Conservation (phyloP, 1,140 invertebrate species). For the Calliphora vicina region DNA sequence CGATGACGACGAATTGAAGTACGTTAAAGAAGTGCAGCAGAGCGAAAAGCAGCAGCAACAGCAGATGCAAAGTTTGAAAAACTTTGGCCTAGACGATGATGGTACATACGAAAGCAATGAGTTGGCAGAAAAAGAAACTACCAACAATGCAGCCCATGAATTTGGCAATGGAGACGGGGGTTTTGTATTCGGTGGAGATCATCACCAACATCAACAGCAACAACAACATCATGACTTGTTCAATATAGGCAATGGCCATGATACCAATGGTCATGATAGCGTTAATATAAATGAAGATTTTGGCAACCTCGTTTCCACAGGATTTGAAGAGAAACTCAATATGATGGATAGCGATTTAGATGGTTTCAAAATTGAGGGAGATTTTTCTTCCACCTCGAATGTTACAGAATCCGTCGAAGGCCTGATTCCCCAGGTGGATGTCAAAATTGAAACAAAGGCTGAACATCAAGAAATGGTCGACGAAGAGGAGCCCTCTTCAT, state of each 20-base stretch:
- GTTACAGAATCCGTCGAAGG: constrained; percentile 49
- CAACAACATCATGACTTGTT: background rate
- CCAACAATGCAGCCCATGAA: constrained; percentile 32
- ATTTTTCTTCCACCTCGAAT: constrained; percentile 58
- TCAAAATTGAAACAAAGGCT: constrained; percentile 35
- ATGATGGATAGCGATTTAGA: constrained; percentile 50
- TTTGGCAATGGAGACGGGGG: constrained; percentile 41
- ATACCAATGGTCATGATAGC: background rate
- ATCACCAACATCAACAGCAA: background rate
- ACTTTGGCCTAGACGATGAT: constrained; percentile 36
- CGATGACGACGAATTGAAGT: constrained; percentile 58
- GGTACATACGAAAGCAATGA: constrained; percentile 25
- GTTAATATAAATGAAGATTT: constrained; percentile 34
- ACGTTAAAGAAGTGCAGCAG: constrained; percentile 60
- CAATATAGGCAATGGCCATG: background rate
- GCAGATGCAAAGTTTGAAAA: constrained; percentile 31
- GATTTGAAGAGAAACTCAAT: background rate
- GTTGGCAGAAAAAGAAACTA: constrained; percentile 36
- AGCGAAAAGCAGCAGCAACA: constrained; percentile 55
- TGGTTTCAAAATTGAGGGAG: constrained; percentile 55
- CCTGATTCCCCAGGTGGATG: constrained; percentile 39
- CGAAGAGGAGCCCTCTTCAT: constrained; percentile 57
- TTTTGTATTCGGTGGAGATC: constrained; percentile 38
- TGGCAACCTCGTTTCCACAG: background rate
- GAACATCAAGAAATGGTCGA: constrained; percentile 31